phyloP scores from a whole-genome alignment of 1,140 invertebrate species.

The Eumeta japonica region DNA sequence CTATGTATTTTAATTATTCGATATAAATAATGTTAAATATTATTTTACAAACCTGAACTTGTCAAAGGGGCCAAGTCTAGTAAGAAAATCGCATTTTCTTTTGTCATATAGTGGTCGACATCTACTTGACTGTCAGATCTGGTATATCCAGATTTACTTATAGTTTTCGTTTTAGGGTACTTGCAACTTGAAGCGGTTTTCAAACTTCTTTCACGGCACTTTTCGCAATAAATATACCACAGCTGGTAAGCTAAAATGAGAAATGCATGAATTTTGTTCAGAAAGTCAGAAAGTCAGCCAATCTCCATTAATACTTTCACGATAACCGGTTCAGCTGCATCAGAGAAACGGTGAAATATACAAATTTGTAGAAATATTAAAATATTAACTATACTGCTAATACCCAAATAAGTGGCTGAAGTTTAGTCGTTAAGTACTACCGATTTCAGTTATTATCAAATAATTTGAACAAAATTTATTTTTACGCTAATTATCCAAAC shows the following conservation, averaged over 20 bases:
- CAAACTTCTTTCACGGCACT: conserved; percentile 73
- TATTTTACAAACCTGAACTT: conserved; percentile 37
- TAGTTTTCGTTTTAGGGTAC: conserved; percentile 20
- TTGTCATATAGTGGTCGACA: conserved; percentile 77
- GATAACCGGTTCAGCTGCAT: no score
- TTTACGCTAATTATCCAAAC: no score
- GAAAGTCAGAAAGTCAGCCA: no score
- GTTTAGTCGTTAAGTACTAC: no score
- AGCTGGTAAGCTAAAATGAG: conserved; percentile 64
- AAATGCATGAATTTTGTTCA: neutral
- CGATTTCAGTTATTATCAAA: no score
- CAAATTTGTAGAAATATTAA: no score
- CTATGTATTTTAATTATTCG: no score
- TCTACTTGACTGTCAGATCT: conserved; percentile 34
- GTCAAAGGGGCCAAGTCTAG: conserved; percentile 81
- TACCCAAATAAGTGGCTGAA: no score
- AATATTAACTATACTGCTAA: no score
- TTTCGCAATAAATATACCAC: conserved; percentile 91
- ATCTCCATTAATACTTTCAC: no score
- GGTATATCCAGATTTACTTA: conserved; percentile 25
- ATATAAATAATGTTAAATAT: neutral
- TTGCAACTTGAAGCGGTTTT: conserved; percentile 19
- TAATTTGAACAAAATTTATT: no score
- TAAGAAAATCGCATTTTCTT: conserved; percentile 92
- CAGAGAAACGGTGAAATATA: no score